Percentiles rank a stretch among this genome's conserved stretches.
Evolutionary conservation across 2,113 vertebrate genomes (phyloP).

Genomic region (Tonatia bakeri): DNA sequence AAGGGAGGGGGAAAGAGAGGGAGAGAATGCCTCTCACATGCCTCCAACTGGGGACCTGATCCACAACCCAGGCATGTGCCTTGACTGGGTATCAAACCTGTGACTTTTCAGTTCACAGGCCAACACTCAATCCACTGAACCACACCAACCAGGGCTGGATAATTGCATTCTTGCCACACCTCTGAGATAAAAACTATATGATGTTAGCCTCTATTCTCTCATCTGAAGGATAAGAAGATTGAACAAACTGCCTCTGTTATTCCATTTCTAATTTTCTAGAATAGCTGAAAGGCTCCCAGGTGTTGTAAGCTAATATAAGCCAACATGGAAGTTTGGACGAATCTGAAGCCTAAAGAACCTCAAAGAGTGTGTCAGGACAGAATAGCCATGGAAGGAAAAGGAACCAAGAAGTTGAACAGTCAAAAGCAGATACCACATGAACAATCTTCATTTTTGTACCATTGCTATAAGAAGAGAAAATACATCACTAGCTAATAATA

Average conservation of each 20-base stretch:
- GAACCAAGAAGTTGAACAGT: constrained; percentile 15
- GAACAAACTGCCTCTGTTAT: background rate
- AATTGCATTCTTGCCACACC: background rate
- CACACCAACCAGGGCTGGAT: no score
- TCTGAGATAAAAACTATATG: background rate
- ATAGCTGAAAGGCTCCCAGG: background rate
- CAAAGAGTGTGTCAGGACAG: background rate
- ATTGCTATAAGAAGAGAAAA: background rate
- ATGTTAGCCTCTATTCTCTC: background rate
- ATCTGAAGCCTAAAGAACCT: constrained; percentile 30
- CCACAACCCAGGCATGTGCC: no score
- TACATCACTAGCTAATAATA: background rate
- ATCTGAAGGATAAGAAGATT: background rate
- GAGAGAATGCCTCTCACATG: no score
- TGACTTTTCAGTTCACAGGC: no score
- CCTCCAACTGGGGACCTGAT: no score
- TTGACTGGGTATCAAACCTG: no score
- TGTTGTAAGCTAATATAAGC: background rate
- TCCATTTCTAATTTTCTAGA: constrained; percentile 44
- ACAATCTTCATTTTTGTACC: background rate
- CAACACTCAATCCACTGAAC: no score
- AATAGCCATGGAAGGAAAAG: background rate
- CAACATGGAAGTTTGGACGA: constrained; percentile 34
- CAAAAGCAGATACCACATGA: background rate
- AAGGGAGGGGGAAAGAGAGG: no score